A percentile compares a stretch with the other conserved stretches of the same genome.
phyloP scores from a whole-genome alignment of 1,140 invertebrate genomes.

The Lasioglossum albipes region DNA sequence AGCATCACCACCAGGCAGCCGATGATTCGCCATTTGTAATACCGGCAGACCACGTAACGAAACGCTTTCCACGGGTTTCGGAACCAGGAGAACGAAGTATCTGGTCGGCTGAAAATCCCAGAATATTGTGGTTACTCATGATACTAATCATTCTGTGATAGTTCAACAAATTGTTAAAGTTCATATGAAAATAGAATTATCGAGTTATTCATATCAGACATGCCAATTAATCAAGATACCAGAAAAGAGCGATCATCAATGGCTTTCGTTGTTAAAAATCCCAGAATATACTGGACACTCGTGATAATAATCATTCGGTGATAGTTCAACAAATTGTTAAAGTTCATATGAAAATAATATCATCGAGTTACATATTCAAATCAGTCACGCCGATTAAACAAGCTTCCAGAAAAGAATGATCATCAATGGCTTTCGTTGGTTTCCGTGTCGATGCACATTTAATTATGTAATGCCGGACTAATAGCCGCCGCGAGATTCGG shows the following conservation, averaged over 20 bases:
- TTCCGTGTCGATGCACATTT: not conserved
- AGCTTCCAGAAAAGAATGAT: not conserved
- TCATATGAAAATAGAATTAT: too few relatives aligned
- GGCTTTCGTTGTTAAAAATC: conserved; percentile 57
- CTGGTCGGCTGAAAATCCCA: conserved; percentile 80
- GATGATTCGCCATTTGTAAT: conserved; percentile 80
- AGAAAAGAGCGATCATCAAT: not conserved
- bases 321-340: too few relatives aligned
- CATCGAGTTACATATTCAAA: too few relatives aligned
- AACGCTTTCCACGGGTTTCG: conserved; percentile 82
- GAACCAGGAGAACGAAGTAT: conserved; percentile 83
- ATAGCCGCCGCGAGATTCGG: not conserved
- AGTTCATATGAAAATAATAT: too few relatives aligned
- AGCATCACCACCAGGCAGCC: conserved; percentile 72
- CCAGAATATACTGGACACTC: not conserved
- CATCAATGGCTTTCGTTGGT: not conserved
- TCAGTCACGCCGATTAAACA: too few relatives aligned
- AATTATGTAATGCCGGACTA: conserved; percentile 14
- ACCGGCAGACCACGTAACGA: conserved; percentile 80
- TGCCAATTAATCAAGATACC: too few relatives aligned
- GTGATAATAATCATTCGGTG: too few relatives aligned
- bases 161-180: too few relatives aligned
- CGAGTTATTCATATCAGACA: too few relatives aligned
- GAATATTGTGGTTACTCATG: not conserved
- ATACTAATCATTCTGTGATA: too few relatives aligned